These are phyloP conservation scores for Dione vanillae DNA, from an alignment of 2,888 invertebrate species.

Conservation along the genomic window DNA sequence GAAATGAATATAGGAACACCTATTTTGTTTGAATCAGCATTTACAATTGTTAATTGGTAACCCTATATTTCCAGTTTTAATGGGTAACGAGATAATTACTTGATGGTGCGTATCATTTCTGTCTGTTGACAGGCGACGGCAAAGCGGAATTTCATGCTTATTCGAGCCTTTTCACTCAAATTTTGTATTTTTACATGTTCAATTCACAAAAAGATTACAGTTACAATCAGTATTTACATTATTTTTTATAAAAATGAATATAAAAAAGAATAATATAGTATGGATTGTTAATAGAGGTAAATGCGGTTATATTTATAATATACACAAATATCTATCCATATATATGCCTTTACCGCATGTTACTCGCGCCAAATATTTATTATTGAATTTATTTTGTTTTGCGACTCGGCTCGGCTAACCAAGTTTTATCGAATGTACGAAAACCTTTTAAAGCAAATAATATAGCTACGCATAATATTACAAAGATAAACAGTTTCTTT, in stretches of 20 bases:
- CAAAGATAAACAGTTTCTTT: too few species aligned
- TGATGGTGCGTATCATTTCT: constrained; percentile 46
- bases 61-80: constrained; percentile 48
- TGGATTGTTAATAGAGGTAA: not conserved
- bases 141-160: constrained; percentile 38
- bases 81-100: constrained; percentile 47
- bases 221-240: not conserved
- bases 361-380: not conserved
- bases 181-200: constrained; percentile 7
- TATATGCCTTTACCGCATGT: not conserved
- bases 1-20: not conserved
- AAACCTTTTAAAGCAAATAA: not conserved
- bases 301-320: not conserved
- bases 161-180: constrained; percentile 30
- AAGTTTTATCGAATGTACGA: not conserved
- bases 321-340: not conserved
- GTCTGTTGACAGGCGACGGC: constrained; percentile 40
- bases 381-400: constrained; percentile 1
- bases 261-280: not conserved
- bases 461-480: not conserved
- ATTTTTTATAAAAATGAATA: not conserved
- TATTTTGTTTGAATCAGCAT: constrained; percentile 52
- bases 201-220: constrained; percentile 21
- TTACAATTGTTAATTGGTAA: constrained; percentile 51
- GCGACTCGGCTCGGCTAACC: not conserved